phyloP scores from a whole-genome alignment of 2,113 vertebrate species.

The Dasyurus viverrinus region DNA sequence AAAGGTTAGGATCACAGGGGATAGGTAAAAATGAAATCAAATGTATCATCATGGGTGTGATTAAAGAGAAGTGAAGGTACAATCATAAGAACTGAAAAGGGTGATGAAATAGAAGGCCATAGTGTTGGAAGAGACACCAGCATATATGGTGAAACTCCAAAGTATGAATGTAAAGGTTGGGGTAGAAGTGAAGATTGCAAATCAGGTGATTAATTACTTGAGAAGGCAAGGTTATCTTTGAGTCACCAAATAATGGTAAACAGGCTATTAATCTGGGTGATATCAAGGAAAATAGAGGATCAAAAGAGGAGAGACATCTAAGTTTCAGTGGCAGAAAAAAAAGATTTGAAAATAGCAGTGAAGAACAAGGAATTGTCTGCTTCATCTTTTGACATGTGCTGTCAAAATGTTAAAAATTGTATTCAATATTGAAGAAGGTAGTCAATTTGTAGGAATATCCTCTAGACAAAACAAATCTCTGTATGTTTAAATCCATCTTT shows the following conservation, averaged over 20 bases:
- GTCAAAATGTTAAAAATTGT: not conserved
- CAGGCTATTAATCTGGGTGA: not conserved
- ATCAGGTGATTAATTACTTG: not conserved
- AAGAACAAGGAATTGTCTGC: not conserved
- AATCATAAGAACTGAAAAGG: not conserved
- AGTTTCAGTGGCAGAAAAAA: not conserved
- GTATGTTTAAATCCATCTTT: not conserved
- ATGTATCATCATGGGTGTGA: not conserved
- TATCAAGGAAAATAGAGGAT: not conserved
- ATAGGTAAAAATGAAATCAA: not conserved
- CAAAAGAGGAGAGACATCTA: not conserved
- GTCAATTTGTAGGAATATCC: not conserved
- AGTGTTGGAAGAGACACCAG: not conserved
- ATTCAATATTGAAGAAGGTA: not conserved
- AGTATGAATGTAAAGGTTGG: not conserved
- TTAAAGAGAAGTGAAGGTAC: not conserved
- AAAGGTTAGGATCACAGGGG: not conserved
- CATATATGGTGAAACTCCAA: not conserved
- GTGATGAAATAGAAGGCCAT: not conserved
- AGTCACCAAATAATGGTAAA: not conserved
- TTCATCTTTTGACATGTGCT: not conserved
- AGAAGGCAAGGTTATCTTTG: not conserved
- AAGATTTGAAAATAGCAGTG: not conserved
- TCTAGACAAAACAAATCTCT: not conserved
- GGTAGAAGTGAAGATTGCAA: not conserved